Conservation (phyloP, 35 echinoderm and acorn worm genomes). For the Stichopus chloronotus region DNA sequence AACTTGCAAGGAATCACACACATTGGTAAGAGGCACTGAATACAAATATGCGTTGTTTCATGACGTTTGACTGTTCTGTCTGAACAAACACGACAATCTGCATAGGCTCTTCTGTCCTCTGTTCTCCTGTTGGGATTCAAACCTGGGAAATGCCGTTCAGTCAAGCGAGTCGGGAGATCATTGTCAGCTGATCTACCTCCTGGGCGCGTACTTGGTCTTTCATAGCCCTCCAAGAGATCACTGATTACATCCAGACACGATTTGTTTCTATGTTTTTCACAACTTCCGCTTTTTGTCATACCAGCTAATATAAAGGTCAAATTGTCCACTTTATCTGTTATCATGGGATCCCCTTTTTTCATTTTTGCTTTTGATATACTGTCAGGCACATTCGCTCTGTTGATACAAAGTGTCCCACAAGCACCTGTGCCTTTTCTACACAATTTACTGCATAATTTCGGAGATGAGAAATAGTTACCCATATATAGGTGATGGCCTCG, state of each 20-base stretch:
- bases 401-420: constrained; percentile 54
- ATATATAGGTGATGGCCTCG: constrained; percentile 72
- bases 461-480: constrained; percentile 73
- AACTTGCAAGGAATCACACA: constrained; percentile 43
- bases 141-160: constrained; percentile 33
- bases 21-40: constrained; percentile 48
- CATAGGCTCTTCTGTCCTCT: not conserved
- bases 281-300: constrained; percentile 1
- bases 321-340: constrained; percentile 21
- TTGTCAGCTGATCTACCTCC: constrained; percentile 31
- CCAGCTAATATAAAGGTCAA: constrained; percentile 42
- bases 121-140: not conserved
- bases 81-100: constrained; percentile 51
- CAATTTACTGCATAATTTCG: constrained; percentile 43
- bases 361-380: constrained; percentile 48
- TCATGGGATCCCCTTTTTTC: constrained; percentile 31
- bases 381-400: constrained; percentile 38
- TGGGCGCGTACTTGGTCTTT: not conserved
- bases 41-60: constrained; percentile 46
- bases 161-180: not conserved
- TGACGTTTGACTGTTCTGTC: constrained; percentile 43
- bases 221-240: constrained; percentile 42
- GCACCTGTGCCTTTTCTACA: constrained; percentile 36
- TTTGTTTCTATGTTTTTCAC: constrained; percentile 20
- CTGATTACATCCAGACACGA: not conserved